These are phyloP conservation scores for Eurystomus glaucurus DNA, from an alignment of 2,797 vertebrate genomes.

Conservation along the genomic window DNA sequence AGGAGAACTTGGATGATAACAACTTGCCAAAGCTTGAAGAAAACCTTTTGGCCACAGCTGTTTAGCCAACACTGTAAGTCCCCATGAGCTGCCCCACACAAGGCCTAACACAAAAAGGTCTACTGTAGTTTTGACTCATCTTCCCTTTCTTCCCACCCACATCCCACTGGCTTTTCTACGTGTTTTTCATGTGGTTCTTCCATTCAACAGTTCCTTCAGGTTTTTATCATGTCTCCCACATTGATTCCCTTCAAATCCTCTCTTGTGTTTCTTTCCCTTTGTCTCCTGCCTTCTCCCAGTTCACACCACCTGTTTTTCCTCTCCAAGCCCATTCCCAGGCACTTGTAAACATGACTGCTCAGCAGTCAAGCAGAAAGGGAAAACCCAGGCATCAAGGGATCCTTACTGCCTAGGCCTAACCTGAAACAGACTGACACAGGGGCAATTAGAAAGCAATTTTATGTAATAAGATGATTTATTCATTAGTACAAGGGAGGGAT, in stretches of 20 bases:
- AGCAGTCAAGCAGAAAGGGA: slow-evolving; percentile 21
- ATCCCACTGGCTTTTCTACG: neutral
- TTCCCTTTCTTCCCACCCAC: slow-evolving; percentile 24
- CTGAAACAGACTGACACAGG: slow-evolving; percentile 3
- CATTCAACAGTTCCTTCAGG: neutral
- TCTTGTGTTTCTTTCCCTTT: neutral
- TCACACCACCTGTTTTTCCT: neutral
- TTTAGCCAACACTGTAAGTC: neutral
- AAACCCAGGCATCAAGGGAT: slow-evolving; percentile 25
- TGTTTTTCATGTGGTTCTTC: neutral
- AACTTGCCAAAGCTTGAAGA: neutral
- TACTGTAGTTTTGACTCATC: slow-evolving; percentile 9
- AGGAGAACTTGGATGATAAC: neutral
- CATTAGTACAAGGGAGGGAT: slow-evolving; percentile 56
- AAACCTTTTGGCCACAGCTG: neutral
- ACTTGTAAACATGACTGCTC: neutral
- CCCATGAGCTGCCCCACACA: neutral
- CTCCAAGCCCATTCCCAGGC: neutral
- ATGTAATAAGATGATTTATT: slow-evolving; percentile 73
- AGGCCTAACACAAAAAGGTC: neutral
- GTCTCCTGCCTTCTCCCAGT: neutral
- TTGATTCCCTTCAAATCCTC: neutral
- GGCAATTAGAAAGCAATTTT: slow-evolving; percentile 71
- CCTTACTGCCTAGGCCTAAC: neutral
- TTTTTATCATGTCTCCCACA: neutral